A percentile compares a stretch with the other conserved stretches of the same genome.
Conservation (phyloP, 2,888 invertebrate genomes). For the Drosophila meridionalis region DNA sequence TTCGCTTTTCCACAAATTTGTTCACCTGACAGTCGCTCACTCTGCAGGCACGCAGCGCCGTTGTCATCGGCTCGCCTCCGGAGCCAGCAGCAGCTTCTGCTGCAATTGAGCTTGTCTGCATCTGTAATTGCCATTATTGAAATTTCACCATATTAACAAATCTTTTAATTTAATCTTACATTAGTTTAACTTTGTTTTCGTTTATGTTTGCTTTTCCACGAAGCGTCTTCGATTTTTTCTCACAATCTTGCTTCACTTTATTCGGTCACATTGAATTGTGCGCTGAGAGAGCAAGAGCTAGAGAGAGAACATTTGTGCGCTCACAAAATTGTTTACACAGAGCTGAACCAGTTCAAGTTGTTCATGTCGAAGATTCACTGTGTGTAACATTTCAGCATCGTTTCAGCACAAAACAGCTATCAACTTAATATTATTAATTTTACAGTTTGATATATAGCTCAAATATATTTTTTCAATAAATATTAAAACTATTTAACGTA, state of each 20-base stretch:
- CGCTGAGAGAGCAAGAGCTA: neutral
- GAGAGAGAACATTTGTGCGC: neutral
- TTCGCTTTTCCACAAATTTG: conserved; percentile 76
- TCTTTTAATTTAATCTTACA: neutral
- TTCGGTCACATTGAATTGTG: conserved; percentile 39
- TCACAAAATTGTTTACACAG: neutral
- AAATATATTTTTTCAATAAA: too few relatives aligned
- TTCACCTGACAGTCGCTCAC: conserved; percentile 59
- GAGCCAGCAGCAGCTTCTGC: neutral
- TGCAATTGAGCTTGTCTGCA: conserved; percentile 22
- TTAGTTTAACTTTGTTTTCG: conserved; percentile 8
- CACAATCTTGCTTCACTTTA: neutral
- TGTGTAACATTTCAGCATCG: neutral
- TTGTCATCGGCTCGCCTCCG: conserved; percentile 1
- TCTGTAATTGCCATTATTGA: conserved; percentile 23
- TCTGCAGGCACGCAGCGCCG: conserved; percentile 55
- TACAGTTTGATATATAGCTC: too few relatives aligned
- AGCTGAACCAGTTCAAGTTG: conserved; percentile 29
- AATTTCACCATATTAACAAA: neutral
- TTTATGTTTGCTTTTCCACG: neutral
- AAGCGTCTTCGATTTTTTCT: conserved; percentile 39
- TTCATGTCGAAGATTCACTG: neutral
- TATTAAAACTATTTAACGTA: too few relatives aligned
- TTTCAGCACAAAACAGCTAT: too few relatives aligned
- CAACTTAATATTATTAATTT: too few relatives aligned